phyloP scores from a whole-genome alignment of 2,888 invertebrate species.

The Zygothrica quintamaculata region DNA sequence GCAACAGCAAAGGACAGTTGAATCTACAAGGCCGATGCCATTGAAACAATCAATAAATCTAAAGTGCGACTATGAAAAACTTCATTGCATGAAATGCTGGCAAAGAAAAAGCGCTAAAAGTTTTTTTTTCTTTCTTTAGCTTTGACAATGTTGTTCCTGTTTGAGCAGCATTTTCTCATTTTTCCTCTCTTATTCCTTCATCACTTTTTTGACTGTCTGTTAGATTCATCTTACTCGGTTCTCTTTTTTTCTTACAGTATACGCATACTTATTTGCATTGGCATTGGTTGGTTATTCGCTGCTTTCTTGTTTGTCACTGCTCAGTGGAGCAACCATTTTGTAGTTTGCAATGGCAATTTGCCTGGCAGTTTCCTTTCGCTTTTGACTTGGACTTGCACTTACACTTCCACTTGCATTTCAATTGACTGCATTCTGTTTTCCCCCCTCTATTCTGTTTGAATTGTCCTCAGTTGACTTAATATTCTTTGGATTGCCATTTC shows the following conservation, averaged over 20 bases:
- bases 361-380: conserved; percentile 54
- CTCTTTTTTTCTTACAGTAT: conserved; percentile 25
- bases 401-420: conserved; percentile 59
- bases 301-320: conserved; percentile 60
- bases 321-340: conserved; percentile 70
- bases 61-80: conserved; percentile 66
- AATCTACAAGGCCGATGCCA: conserved; percentile 23
- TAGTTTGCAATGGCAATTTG: conserved; percentile 75
- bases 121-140: conserved; percentile 22
- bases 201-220: background rate
- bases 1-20: conserved; percentile 26
- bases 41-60: conserved; percentile 77
- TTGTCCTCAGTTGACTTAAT: conserved; percentile 47
- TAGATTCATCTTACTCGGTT: no score
- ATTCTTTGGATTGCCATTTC: conserved; percentile 37
- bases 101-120: conserved; percentile 39
- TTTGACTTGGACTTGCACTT: conserved; percentile 51
- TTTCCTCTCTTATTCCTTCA: background rate
- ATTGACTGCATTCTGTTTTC: conserved; percentile 61
- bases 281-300: background rate
- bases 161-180: conserved; percentile 15
- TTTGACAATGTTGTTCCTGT: conserved; percentile 53
- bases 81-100: conserved; percentile 30
- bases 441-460: conserved; percentile 24
- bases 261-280: conserved; percentile 37